Percentiles rank a stretch among this genome's conserved stretches.
Evolutionary conservation across 2,888 invertebrate genomes (phyloP).

Genomic region (Pollenia labialis): DNA sequence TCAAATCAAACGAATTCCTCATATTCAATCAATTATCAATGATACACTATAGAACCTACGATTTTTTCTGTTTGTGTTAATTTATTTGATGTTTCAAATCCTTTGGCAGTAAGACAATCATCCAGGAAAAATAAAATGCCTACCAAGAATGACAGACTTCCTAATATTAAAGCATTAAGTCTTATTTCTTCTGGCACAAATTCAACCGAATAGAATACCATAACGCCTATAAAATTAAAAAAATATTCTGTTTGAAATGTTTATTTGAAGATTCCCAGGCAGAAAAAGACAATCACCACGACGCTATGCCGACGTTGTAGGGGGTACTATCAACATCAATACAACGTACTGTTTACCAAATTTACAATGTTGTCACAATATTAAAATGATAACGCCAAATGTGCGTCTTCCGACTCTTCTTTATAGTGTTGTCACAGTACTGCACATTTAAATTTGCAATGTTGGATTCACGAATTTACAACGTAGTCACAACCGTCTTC

Average conservation of each 20-base stretch:
- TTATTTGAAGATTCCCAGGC: too few species aligned
- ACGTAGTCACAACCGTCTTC: too few species aligned
- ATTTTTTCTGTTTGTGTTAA: conserved; percentile 64
- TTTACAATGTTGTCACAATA: too few species aligned
- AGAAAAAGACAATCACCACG: too few species aligned
- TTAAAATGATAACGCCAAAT: too few species aligned
- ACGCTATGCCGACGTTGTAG: too few species aligned
- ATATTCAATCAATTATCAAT: conserved; percentile 2
- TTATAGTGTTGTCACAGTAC: too few species aligned
- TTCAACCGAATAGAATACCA: conserved; percentile 66
- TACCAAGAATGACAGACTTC: conserved; percentile 52
- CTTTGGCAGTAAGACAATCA: conserved; percentile 57
- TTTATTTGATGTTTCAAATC: conserved; percentile 49
- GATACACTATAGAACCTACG: conserved; percentile 34
- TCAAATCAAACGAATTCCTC: conserved; percentile 28
- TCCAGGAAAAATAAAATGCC: conserved; percentile 63
- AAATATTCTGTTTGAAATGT: not conserved
- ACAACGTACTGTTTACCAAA: too few species aligned
- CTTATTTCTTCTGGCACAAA: conserved; percentile 64
- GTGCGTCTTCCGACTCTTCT: too few species aligned
- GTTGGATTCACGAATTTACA: too few species aligned
- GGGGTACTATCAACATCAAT: too few species aligned
- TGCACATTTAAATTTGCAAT: too few species aligned
- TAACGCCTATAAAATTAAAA: conserved; percentile 48
- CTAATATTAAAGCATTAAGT: conserved; percentile 60